Conservation (phyloP, 1,140 invertebrate species). For the Ceratina japonica region DNA sequence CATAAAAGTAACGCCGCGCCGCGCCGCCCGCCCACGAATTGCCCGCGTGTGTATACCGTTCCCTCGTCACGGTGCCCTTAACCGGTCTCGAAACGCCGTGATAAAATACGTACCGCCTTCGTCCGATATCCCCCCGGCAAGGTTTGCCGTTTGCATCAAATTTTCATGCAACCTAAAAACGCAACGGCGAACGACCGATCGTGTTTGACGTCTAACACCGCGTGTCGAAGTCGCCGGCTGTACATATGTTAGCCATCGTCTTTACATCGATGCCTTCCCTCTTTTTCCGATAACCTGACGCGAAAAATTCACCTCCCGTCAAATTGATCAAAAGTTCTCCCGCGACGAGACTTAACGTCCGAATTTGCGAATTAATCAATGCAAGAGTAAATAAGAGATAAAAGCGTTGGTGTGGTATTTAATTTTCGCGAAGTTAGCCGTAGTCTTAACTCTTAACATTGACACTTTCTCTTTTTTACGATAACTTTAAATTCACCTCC, state of each 20-base stretch:
- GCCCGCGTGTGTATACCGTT: constrained; percentile 60
- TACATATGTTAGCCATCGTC: constrained; percentile 15
- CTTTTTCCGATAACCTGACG: neutral
- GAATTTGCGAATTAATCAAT: neutral
- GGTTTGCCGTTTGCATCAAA: constrained; percentile 60
- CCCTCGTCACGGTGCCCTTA: constrained; percentile 56
- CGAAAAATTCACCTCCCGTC: neutral
- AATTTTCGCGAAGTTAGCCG: no score
- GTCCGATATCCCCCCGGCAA: constrained; percentile 38
- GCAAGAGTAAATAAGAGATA: neutral
- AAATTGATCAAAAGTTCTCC: neutral
- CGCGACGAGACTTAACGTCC: neutral
- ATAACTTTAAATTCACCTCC: no score
- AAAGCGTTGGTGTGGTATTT: no score
- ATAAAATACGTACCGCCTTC: constrained; percentile 67
- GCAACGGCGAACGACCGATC: constrained; percentile 31
- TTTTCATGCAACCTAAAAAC: constrained; percentile 58
- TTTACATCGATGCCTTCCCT: neutral
- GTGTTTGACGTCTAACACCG: constrained; percentile 16
- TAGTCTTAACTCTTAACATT: no score
- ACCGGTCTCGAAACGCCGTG: constrained; percentile 67
- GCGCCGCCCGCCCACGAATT: constrained; percentile 55
- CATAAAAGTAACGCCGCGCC: constrained; percentile 74
- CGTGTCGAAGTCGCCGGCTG: constrained; percentile 20
- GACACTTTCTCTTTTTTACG: no score